These are phyloP conservation scores for Pterocles orientalis DNA, from an alignment of 2,113 vertebrate genomes.

Conservation along the genomic window DNA sequence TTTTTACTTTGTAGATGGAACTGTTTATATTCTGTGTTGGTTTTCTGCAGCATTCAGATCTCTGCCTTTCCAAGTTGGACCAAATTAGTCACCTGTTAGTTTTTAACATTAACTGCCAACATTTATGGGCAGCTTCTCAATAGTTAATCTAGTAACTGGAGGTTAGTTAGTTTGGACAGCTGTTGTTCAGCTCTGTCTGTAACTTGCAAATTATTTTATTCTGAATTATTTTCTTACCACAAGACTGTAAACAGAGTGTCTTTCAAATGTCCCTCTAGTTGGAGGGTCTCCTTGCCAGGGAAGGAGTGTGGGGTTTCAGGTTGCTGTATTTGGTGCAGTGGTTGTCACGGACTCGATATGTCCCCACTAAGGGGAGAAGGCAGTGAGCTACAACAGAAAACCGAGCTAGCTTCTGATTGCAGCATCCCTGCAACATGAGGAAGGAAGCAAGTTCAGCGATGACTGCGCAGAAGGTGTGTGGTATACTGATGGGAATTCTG, in stretches of 20 bases:
- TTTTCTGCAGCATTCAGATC: slow-evolving; percentile 36
- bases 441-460: not conserved
- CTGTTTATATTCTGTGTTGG: not conserved
- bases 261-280: not conserved
- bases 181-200: not conserved
- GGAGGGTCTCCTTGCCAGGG: not conserved
- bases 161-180: not conserved
- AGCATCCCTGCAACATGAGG: not conserved
- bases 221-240: not conserved
- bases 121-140: not conserved
- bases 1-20: not conserved
- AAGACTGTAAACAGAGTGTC: not conserved
- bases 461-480: not conserved
- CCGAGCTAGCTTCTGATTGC: not conserved
- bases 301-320: not conserved
- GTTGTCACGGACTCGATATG: not conserved
- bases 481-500: not conserved
- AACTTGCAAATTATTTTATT: slow-evolving; percentile 6
- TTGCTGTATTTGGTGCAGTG: not conserved
- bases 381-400: not conserved
- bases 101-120: slow-evolving; percentile 9
- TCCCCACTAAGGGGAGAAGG: not conserved
- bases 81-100: slow-evolving; percentile 32
- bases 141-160: slow-evolving; percentile 13
- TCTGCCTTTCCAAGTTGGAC: slow-evolving; percentile 15